A percentile compares a stretch with the other conserved stretches of the same genome.
phyloP scores from a whole-genome alignment of 2,113 vertebrate genomes.

The Recurvirostra avosetta region DNA sequence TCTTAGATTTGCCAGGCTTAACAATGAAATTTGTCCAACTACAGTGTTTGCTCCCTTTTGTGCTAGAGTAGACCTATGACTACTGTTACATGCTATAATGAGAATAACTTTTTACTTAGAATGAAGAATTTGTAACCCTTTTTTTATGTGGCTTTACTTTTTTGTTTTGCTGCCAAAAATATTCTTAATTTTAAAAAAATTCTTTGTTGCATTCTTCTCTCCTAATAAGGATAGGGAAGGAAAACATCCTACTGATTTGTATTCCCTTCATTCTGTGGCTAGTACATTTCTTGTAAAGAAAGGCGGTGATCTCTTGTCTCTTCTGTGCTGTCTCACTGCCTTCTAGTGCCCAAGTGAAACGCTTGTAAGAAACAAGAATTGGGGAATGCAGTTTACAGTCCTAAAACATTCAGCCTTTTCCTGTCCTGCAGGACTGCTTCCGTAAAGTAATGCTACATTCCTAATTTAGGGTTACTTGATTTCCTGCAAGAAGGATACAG shows the following conservation, averaged over 20 bases:
- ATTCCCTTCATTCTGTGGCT: background rate
- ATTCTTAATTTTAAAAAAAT: background rate
- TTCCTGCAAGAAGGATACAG: background rate
- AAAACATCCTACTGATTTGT: background rate
- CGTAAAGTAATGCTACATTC: background rate
- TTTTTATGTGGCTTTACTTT: background rate
- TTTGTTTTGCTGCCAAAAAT: background rate
- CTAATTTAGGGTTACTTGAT: background rate
- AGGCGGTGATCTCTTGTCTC: background rate
- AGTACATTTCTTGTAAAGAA: background rate
- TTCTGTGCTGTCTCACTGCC: background rate
- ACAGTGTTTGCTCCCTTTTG: background rate
- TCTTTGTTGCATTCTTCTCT: background rate
- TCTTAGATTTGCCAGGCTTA: background rate
- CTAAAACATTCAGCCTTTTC: background rate
- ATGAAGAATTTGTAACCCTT: background rate
- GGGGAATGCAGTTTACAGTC: background rate
- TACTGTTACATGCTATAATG: background rate
- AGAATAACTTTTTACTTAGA: background rate
- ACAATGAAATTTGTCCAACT: background rate
- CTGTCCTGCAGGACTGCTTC: background rate
- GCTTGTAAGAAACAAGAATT: background rate
- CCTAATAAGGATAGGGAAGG: background rate
- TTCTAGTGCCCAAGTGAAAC: background rate
- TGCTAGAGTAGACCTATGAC: background rate